phyloP scores from a whole-genome alignment of 1,140 invertebrate species.

The Cepaea nemoralis region DNA sequence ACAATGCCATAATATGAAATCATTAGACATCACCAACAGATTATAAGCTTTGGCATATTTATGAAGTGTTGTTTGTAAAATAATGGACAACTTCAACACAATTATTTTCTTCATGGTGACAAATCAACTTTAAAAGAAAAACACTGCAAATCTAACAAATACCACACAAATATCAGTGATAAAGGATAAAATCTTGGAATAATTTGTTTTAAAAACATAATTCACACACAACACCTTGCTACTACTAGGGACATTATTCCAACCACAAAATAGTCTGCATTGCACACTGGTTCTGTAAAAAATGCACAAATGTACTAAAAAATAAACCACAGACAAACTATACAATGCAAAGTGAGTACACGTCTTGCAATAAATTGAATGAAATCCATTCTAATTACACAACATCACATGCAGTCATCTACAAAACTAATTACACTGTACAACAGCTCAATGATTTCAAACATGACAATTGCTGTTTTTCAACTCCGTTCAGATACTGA shows the following conservation, averaged over 20 bases:
- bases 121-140: background rate
- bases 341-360: background rate
- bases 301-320: background rate
- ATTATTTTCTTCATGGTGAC: background rate
- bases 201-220: background rate
- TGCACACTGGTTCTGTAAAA: conserved; percentile 16
- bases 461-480: too few relatives aligned
- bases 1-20: background rate
- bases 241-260: background rate
- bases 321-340: background rate
- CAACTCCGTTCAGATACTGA: too few relatives aligned
- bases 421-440: too few relatives aligned
- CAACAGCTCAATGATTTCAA: too few relatives aligned
- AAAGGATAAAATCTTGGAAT: background rate
- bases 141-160: background rate
- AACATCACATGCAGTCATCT: background rate
- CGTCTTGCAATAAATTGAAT: background rate
- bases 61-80: background rate
- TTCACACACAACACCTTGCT: background rate
- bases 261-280: background rate
- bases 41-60: background rate
- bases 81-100: background rate
- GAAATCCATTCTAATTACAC: background rate
- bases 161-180: background rate
- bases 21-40: background rate